A percentile compares a stretch with the other conserved stretches of the same genome.
Conservation (phyloP, 1,140 invertebrate species). For the Adoxophyes honmai region DNA sequence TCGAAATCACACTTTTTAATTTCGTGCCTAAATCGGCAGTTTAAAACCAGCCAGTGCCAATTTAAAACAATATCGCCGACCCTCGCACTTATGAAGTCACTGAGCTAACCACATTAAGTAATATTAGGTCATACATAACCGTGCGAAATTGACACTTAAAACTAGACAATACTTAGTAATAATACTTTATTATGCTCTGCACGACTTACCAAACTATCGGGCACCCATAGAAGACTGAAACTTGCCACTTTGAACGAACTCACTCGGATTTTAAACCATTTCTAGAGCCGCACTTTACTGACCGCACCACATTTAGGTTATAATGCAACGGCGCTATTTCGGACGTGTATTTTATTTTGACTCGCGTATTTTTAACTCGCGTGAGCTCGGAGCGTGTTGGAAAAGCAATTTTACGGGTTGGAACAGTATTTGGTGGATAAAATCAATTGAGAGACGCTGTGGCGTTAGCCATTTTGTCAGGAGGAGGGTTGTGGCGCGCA, state of each 20-base stretch:
- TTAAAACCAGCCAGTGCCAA: too few species aligned
- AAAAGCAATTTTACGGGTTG: conserved; percentile 21
- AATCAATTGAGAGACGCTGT: conserved; percentile 48
- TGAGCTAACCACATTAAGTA: too few species aligned
- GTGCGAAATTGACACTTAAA: too few species aligned
- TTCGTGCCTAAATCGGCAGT: conserved; percentile 8
- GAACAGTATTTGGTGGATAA: conserved; percentile 29
- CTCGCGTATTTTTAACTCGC: conserved; percentile 18
- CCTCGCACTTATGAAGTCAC: too few species aligned
- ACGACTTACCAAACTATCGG: too few species aligned
- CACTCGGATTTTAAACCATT: too few species aligned
- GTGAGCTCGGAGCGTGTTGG: conserved; percentile 19
- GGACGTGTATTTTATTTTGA: not conserved
- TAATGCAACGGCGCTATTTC: not conserved
- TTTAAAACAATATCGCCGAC: too few species aligned
- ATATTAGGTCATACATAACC: too few species aligned
- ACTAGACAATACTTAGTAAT: too few species aligned
- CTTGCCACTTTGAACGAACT: too few species aligned
- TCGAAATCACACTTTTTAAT: conserved; percentile 14
- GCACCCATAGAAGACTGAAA: too few species aligned
- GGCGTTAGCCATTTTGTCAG: conserved; percentile 47
- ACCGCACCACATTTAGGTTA: not conserved
- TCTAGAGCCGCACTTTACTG: not conserved
- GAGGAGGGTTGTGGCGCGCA: conserved; percentile 31
- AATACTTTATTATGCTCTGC: too few species aligned